A percentile compares a stretch with the other conserved stretches of the same genome.
These are phyloP conservation scores for Antheraea assamensis DNA, from an alignment of 2,888 invertebrate species.

Conservation along the genomic window DNA sequence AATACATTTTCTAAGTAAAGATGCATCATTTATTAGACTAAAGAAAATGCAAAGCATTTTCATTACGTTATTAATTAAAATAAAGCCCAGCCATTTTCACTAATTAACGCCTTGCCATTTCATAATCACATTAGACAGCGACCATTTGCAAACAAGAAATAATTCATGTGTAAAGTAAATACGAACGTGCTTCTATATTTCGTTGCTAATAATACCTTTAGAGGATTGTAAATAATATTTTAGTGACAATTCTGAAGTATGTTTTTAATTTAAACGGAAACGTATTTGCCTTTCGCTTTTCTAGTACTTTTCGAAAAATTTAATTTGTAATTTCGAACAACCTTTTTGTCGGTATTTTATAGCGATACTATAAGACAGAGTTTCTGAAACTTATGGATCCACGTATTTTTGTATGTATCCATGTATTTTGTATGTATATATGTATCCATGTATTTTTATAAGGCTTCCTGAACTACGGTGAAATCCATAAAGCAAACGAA, in stretches of 20 bases:
- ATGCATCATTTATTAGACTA: neutral
- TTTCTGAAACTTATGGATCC: no score
- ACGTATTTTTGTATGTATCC: no score
- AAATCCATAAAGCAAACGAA: no score
- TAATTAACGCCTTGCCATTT: neutral
- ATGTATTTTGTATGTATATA: no score
- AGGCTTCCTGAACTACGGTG: no score
- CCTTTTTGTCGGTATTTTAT: no score
- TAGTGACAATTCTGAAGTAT: neutral
- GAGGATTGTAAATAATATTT: neutral
- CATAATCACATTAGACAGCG: slow-evolving; percentile 3
- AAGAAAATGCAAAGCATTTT: neutral
- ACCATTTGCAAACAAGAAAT: neutral
- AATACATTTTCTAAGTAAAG: neutral
- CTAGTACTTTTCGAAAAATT: no score
- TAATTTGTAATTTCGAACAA: no score
- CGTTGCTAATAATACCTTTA: neutral
- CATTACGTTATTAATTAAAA: neutral
- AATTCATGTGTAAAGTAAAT: slow-evolving; percentile 10
- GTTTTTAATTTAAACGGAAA: no score
- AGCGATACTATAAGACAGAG: no score
- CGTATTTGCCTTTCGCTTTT: no score
- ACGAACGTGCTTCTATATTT: neutral
- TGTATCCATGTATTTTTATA: no score
- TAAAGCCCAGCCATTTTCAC: neutral